Evolutionary conservation across 2,888 invertebrate species (phyloP).

Genomic region (Drosophila anomalata): DNA sequence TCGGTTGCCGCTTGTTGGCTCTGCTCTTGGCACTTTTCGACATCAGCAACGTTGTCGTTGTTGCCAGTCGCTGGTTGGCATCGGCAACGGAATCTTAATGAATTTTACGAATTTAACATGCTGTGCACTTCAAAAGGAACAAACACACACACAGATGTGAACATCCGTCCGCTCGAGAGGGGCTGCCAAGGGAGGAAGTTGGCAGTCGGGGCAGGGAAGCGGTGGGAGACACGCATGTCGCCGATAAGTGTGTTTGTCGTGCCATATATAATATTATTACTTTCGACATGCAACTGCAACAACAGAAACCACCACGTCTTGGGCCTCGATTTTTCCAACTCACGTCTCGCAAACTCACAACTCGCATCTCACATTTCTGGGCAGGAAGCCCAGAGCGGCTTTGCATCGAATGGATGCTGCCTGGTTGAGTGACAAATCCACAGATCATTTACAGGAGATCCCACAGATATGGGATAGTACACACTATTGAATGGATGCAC

Average conservation of each 20-base stretch:
- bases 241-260: slow-evolving; percentile 78
- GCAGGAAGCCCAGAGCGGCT: slow-evolving; percentile 52
- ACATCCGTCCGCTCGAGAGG: slow-evolving; percentile 24
- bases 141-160: slow-evolving; percentile 52
- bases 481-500: background rate
- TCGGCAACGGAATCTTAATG: slow-evolving; percentile 79
- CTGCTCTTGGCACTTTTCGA: slow-evolving; percentile 53
- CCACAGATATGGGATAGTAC: slow-evolving; percentile 8
- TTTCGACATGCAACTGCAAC: slow-evolving; percentile 71
- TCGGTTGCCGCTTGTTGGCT: slow-evolving; percentile 44
- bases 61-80: slow-evolving; percentile 64
- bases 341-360: slow-evolving; percentile 14
- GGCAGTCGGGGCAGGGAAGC: slow-evolving; percentile 1
- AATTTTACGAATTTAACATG: slow-evolving; percentile 80
- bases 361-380: slow-evolving; percentile 35
- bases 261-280: slow-evolving; percentile 79
- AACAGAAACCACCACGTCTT: slow-evolving; percentile 24
- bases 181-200: background rate
- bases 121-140: slow-evolving; percentile 79
- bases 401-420: slow-evolving; percentile 22
- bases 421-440: slow-evolving; percentile 29
- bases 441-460: slow-evolving; percentile 15
- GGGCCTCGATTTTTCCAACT: slow-evolving; percentile 22
- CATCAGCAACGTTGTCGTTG: slow-evolving; percentile 35
- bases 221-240: slow-evolving; percentile 66